Percentiles rank a stretch among this genome's conserved stretches.
Evolutionary conservation across 2,113 vertebrate species (phyloP).

Genomic region (Carassius auratus): DNA sequence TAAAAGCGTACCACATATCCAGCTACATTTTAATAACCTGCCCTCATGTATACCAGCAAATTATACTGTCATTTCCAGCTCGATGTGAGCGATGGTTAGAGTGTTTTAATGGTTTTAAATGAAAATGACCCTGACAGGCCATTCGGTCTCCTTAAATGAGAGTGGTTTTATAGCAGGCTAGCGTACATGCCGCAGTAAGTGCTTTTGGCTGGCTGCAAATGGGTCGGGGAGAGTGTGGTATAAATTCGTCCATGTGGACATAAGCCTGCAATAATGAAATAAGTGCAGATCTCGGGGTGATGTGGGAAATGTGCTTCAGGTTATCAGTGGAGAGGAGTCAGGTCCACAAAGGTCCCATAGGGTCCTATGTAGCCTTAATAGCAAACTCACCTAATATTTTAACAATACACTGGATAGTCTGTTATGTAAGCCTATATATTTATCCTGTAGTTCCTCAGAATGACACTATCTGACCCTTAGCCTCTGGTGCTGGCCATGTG

Average conservation of each 20-base stretch:
- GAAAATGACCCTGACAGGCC: constrained; percentile 23
- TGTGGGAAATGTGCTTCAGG: background rate
- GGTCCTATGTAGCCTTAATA: constrained; percentile 4
- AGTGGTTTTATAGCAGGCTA: background rate
- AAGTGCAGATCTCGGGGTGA: background rate
- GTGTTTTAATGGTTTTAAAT: constrained; percentile 36
- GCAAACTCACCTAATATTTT: constrained; percentile 35
- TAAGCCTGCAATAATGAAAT: constrained; percentile 14
- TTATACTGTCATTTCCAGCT: constrained; percentile 20
- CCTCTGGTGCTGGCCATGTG: background rate
- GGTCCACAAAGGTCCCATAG: background rate
- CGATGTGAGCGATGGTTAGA: background rate
- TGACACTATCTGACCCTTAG: background rate
- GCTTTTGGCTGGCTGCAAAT: constrained; percentile 1
- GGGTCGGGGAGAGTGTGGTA: background rate
- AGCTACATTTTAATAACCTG: constrained; percentile 53
- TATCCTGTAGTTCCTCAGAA: background rate
- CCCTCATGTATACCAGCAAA: constrained; percentile 35
- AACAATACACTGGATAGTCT: constrained; percentile 21
- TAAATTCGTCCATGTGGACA: constrained; percentile 15
- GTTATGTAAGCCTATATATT: constrained; percentile 27
- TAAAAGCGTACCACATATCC: constrained; percentile 40
- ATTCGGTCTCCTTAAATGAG: constrained; percentile 33
- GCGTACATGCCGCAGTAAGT: background rate
- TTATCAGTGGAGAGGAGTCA: background rate